These are phyloP conservation scores for Andrena praecox DNA, from an alignment of 2,888 invertebrate genomes.

Conservation along the genomic window DNA sequence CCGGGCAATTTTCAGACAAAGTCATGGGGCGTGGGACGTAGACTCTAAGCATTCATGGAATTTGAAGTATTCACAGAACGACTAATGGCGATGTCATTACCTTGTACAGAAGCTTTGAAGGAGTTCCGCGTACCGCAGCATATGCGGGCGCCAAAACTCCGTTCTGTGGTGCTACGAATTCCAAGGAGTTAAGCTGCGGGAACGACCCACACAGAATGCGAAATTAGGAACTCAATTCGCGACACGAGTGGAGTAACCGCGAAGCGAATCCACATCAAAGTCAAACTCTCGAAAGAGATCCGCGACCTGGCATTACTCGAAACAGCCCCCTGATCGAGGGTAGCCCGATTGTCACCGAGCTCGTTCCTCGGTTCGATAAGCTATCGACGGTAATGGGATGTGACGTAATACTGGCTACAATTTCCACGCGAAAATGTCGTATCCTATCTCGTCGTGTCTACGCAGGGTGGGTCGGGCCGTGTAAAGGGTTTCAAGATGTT, in stretches of 20 bases:
- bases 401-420: not conserved
- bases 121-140: not conserved
- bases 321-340: conserved; percentile 13
- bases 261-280: conserved; percentile 49
- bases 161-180: conserved; percentile 44
- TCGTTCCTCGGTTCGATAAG: conserved; percentile 1
- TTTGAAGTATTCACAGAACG: conserved; percentile 18
- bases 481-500: not conserved
- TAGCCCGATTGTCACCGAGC: not conserved
- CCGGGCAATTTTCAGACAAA: not conserved
- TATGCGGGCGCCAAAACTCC: conserved; percentile 27
- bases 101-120: conserved; percentile 3
- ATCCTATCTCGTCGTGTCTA: not conserved
- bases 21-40: not conserved
- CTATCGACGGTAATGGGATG: not conserved
- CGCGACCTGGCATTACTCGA: conserved; percentile 35
- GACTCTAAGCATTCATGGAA: conserved; percentile 3
- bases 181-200: conserved; percentile 47
- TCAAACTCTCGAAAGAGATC: conserved; percentile 49
- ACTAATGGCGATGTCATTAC: conserved; percentile 2
- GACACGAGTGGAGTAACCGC: conserved; percentile 31
- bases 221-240: conserved; percentile 62
- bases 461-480: not conserved
- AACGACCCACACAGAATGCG: conserved; percentile 51
- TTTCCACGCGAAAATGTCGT: conserved; percentile 1